A percentile compares a stretch with the other conserved stretches of the same genome.
These are phyloP conservation scores for Rana temporaria DNA, from an alignment of 2,113 vertebrate species.

Conservation along the genomic window DNA sequence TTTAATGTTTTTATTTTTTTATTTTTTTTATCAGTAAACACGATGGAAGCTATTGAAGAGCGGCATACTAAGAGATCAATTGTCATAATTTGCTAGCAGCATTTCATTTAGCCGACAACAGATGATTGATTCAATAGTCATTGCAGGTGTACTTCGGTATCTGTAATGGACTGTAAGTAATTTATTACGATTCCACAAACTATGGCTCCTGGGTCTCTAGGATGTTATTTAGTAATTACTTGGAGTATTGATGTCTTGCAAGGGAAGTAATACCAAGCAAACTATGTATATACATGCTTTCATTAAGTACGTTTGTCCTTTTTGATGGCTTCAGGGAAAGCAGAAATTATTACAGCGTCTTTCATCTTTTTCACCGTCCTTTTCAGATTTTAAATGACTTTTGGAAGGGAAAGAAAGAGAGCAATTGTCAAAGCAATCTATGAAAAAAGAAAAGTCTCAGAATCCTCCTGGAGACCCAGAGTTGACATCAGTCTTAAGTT, in stretches of 20 bases:
- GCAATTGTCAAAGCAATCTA: not conserved
- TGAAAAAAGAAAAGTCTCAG: not conserved
- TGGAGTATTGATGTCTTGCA: constrained; percentile 37
- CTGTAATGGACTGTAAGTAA: constrained; percentile 57
- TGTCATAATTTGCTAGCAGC: constrained; percentile 53
- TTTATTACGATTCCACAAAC: constrained; percentile 61
- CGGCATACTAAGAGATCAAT: constrained; percentile 33
- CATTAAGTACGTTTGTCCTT: constrained; percentile 33
- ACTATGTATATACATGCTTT: constrained; percentile 47
- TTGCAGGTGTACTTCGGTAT: constrained; percentile 48
- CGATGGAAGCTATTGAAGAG: not conserved
- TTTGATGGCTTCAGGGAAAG: constrained; percentile 26
- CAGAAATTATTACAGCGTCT: constrained; percentile 28
- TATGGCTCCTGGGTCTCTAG: constrained; percentile 58
- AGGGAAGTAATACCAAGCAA: constrained; percentile 45
- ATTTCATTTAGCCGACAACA: constrained; percentile 50
- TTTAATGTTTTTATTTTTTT: too few species aligned
- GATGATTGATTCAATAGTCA: constrained; percentile 58
- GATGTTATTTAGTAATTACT: constrained; percentile 58
- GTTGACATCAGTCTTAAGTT: not conserved
- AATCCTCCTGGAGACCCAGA: constrained; percentile 6
- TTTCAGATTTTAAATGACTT: constrained; percentile 39
- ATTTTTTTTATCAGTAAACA: constrained; percentile 8
- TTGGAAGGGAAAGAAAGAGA: constrained; percentile 11
- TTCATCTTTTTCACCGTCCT: constrained; percentile 40